A percentile compares a stretch with the other conserved stretches of the same genome.
phyloP scores from a whole-genome alignment of 1,140 invertebrate genomes.

The Anastrepha ludens region DNA sequence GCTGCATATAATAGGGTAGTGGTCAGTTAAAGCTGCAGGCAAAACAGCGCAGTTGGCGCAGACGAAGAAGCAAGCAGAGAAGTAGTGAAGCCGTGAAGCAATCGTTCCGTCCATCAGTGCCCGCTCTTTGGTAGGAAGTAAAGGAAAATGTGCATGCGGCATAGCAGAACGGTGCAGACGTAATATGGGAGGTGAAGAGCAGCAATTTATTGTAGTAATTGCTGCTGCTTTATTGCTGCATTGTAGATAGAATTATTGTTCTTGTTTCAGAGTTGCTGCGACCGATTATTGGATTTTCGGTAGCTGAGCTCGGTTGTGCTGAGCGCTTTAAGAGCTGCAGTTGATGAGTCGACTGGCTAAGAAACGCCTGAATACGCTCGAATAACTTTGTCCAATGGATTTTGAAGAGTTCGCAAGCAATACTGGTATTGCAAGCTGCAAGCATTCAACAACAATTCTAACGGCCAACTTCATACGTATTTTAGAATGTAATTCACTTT shows the following conservation, averaged over 20 bases:
- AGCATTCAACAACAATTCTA: not conserved
- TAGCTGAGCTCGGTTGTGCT: not conserved
- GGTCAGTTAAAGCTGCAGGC: conserved; percentile 6
- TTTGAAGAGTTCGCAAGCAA: not conserved
- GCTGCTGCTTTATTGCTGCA: not conserved
- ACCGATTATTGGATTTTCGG: not conserved
- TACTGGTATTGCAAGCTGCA: not conserved
- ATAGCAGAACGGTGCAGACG: not conserved
- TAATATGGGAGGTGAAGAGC: not conserved
- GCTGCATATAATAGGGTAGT: not conserved
- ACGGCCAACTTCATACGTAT: not conserved
- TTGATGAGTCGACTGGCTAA: not conserved
- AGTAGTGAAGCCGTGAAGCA: not conserved
- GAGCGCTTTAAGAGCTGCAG: not conserved
- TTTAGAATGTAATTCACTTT: no score
- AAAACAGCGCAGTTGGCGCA: not conserved
- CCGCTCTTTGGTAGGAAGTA: not conserved
- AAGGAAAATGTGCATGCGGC: not conserved
- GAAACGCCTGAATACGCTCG: conserved; percentile 3
- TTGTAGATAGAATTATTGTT: no score
- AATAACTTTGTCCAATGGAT: conserved; percentile 9
- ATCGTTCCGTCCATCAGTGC: no score
- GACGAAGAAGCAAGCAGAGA: not conserved
- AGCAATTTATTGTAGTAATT: not conserved
- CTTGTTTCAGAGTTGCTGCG: not conserved